Conservation (phyloP, 2,113 vertebrate genomes). For the Urocitellus parryii region DNA sequence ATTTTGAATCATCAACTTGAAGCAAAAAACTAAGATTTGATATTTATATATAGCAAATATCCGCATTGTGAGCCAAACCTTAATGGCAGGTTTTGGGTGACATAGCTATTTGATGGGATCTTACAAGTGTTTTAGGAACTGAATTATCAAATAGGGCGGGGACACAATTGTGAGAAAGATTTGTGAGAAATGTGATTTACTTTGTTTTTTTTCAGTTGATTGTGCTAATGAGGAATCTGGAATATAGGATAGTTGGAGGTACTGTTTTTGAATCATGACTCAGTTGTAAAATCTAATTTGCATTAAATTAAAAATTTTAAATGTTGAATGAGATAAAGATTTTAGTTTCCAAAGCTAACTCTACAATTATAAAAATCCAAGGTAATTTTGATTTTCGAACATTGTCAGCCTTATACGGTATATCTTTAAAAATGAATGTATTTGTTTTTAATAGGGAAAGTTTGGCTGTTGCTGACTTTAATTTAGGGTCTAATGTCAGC, state of each 20-base stretch:
- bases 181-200: not conserved
- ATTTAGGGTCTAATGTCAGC: conserved; percentile 67
- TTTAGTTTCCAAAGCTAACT: conserved; percentile 52
- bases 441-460: conserved; percentile 83
- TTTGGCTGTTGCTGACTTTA: conserved; percentile 64
- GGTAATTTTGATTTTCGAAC: conserved; percentile 53
- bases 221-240: not conserved
- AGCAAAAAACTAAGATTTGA: conserved; percentile 34
- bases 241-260: conserved; percentile 4
- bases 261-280: conserved; percentile 35
- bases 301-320: not conserved
- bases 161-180: not conserved
- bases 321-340: conserved; percentile 6
- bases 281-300: conserved; percentile 42
- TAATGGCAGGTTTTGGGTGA: not conserved
- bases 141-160: not conserved
- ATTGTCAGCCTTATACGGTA: not conserved
- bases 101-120: not conserved
- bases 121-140: not conserved
- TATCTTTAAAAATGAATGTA: conserved; percentile 62
- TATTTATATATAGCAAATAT: not conserved
- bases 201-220: conserved; percentile 1
- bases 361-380: conserved; percentile 17
- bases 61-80: not conserved
- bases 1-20: conserved; percentile 54